Base-by-base conservation (phyloP, 92 coral and sea anemone species). In the Epizoanthus rinbou region DNA sequence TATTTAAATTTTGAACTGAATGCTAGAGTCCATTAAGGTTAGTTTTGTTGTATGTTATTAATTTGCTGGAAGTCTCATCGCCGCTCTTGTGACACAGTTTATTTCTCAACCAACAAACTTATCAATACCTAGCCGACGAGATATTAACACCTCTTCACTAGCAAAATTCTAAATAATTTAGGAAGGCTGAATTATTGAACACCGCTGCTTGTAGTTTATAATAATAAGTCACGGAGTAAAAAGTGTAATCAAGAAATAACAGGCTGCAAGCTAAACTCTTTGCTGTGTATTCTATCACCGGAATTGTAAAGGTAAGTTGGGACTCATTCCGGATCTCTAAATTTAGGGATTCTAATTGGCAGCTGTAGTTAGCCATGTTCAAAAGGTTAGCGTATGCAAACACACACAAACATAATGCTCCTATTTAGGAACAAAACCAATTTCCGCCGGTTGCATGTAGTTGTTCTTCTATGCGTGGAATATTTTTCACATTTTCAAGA, bases 401-500 rank as follows among this genome's bases (percentile, higher is more conserved):
- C 39, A 43, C 71, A 60, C 11, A 35, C 41, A 19, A 78, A 58
- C 37, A 78, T 78, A 78, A 41, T 62, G 58, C 15, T 41, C 65
- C 70, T 65, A 62, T 78, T 78, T 78, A 37, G 41, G 47, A 64
- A 62, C 47, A 60, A 76, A 60, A 60, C 69, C 66, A 60, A 62
- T 78, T 78, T 78, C 70, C 82, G 82, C 82, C 82, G 71, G 70
- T 59, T 63, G 71, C 21, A 78, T 35, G 39, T 28, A 75, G 54
- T 75, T 75, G 21, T 58, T 63, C 71, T 52, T 57, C 70, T 62
- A 41, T 60, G 71, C 70, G 28, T 75, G 24, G 69, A 60, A 62
- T 78, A 60, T 21, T 21, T n/a, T 41, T 39, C 47, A 43, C 59
- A 41, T 39, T 78, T 78, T 78, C 24, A 39, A 41, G 23, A 9